Evolutionary conservation across 2,888 invertebrate genomes (phyloP), one percentile per base, ranked within the genome.

Genomic region (Caenorhabditis uteleia): DNA sequence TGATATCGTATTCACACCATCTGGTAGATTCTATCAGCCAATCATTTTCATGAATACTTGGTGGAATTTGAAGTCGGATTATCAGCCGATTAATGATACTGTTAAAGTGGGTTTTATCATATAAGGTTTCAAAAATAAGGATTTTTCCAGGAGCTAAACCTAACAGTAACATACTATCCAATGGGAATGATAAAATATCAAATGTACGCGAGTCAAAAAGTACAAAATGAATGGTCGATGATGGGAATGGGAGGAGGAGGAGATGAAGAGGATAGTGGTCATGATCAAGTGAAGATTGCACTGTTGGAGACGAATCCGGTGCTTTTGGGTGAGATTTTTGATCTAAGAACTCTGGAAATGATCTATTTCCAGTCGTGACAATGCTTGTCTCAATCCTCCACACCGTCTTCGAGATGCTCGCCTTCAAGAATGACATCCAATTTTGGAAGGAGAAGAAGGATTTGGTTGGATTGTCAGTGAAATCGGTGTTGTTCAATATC

Each of bases 391-490:
- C 97, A 0, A 88, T 98, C 58, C 87, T 98, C 20, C 98, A 99
- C 86, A 95, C 94, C 58, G 89, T 98, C 66, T 98, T 99, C 87
- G 98, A 99, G 85, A 88, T 99, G 75, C 87, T 99, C 54, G 98
- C 98, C 40, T 99, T 99, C 85, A 99, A 99, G 34, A 99, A 99
- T 86, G 98, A 99, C 85, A 99, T 99, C 80, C 98, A 99, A 85
- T 99, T 99, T 84, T 99, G 98, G 98, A 93, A 94, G 79, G 95
- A 95, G 81, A 88, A 95, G n/a, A 93, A 95, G 84, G 93, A 94
- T 0, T 86, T 98, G 40, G 97, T 98, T 20, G 75, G 82, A 42
- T 87, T 99, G 34, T 97, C 97, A 0, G 97, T 99, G 3, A 89
- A 97, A 70, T 95, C 93, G 0, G 95, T 98, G 29, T 94, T 99